Evolutionary conservation across 2,888 invertebrate species (phyloP).

Genomic region (Cabera pusaria): DNA sequence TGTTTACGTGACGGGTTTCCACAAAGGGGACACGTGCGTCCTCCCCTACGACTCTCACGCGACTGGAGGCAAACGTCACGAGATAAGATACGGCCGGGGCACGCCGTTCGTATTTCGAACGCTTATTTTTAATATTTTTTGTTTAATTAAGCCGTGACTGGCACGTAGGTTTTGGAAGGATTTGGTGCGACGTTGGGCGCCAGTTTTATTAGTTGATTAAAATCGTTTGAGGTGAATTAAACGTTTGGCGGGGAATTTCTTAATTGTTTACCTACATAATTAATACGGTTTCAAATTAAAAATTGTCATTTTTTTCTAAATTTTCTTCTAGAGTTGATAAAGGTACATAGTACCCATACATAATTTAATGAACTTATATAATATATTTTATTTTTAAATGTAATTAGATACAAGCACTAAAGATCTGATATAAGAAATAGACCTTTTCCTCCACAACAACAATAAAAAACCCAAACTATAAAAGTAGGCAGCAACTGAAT

Average conservation of each 20-base stretch:
- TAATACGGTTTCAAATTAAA: too few relatives aligned
- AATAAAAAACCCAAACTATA: too few relatives aligned
- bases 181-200: conserved; percentile 18
- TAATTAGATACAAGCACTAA: too few relatives aligned
- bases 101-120: conserved; percentile 20
- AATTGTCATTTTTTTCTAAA: too few relatives aligned
- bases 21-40: conserved; percentile 11
- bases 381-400: too few relatives aligned
- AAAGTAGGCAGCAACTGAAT: conserved; percentile 2
- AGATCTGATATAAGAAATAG: too few relatives aligned
- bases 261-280: too few relatives aligned
- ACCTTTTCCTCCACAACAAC: too few relatives aligned
- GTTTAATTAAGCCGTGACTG: conserved; percentile 24
- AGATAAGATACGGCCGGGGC: conserved; percentile 23
- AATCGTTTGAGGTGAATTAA: conserved; percentile 16
- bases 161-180: conserved; percentile 20
- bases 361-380: too few relatives aligned
- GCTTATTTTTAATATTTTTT: conserved; percentile 20
- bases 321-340: too few relatives aligned
- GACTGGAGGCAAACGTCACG: conserved; percentile 22
- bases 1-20: conserved; percentile 3
- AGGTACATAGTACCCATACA: too few relatives aligned
- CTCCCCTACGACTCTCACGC: conserved; percentile 4
- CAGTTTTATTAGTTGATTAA: conserved; percentile 19
- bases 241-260: too few relatives aligned